A percentile compares a stretch with the other conserved stretches of the same genome.
Conservation (phyloP, 1,140 invertebrate species). For the Trypoxylus dichotomus region DNA sequence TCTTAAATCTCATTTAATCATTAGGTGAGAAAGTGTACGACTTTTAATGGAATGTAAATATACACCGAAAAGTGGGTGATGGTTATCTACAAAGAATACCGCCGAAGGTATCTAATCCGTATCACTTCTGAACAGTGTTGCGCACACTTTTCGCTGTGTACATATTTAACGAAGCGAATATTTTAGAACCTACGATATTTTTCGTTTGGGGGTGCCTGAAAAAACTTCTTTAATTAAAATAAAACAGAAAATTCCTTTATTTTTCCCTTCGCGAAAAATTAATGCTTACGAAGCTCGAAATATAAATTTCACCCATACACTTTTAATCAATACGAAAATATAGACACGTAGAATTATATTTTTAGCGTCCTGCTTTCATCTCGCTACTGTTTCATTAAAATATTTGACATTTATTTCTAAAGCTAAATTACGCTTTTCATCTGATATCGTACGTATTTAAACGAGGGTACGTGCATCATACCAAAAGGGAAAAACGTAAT, state of each 20-base stretch:
- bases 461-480: not conserved
- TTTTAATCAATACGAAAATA: conserved; percentile 1
- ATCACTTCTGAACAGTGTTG: conserved; percentile 17
- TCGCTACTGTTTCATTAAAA: not conserved
- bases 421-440: conserved; percentile 5
- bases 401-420: conserved; percentile 10
- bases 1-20: not conserved
- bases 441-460: not conserved
- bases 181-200: not conserved
- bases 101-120: conserved; percentile 16
- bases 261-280: conserved; percentile 8
- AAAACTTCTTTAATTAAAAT: conserved; percentile 26
- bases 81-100: conserved; percentile 1
- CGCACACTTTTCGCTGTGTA: conserved; percentile 1
- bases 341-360: conserved; percentile 11
- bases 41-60: conserved; percentile 17
- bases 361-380: not conserved
- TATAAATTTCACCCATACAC: not conserved
- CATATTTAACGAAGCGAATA: conserved; percentile 21
- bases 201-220: not conserved
- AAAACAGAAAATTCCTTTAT: conserved; percentile 21
- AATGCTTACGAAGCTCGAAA: not conserved
- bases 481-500: not conserved
- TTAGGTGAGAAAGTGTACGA: not conserved
- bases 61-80: not conserved